These are phyloP conservation scores for Semnornis frantzii DNA, from an alignment of 2,113 vertebrate species.

Conservation along the genomic window DNA sequence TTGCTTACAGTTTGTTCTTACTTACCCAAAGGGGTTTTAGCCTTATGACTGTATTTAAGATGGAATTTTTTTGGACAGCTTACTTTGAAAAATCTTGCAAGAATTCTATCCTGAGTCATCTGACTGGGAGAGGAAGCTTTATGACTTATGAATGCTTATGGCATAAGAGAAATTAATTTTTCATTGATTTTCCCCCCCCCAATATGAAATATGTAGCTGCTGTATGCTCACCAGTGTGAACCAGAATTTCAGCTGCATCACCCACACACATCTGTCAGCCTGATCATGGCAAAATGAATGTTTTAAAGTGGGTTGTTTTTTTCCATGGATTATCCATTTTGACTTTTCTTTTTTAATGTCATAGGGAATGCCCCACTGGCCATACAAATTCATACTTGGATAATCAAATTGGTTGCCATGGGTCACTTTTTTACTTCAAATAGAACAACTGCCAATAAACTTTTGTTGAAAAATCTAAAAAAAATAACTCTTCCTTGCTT, in stretches of 20 bases:
- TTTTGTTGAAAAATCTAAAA: not conserved
- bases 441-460: not conserved
- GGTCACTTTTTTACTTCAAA: not conserved
- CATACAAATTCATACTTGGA: not conserved
- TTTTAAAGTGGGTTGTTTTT: not conserved
- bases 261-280: conserved; percentile 9
- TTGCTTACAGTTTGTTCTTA: not conserved
- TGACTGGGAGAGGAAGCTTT: not conserved
- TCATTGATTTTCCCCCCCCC: not conserved
- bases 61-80: not conserved
- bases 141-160: not conserved
- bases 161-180: not conserved
- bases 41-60: not conserved
- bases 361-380: not conserved
- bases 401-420: not conserved
- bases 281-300: not conserved
- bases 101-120: not conserved
- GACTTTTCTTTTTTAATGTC: not conserved
- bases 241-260: conserved; percentile 1
- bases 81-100: not conserved
- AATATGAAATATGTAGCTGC: not conserved
- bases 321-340: not conserved
- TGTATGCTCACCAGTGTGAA: not conserved
- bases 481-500: not conserved
- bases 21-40: not conserved